Conservation (phyloP, 2,113 vertebrate species). For the Vulpes ferrilata region DNA sequence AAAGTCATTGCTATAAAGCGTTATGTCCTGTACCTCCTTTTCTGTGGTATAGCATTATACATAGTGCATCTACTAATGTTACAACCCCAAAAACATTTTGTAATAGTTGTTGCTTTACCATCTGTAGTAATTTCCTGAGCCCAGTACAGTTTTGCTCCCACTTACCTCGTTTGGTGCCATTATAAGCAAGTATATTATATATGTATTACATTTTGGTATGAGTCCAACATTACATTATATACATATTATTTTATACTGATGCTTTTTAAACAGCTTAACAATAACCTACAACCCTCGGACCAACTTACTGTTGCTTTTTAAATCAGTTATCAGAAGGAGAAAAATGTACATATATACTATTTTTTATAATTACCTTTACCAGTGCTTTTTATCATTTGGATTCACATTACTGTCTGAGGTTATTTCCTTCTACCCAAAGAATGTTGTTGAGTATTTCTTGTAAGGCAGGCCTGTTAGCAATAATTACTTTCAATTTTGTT, state of each 20-base stretch:
- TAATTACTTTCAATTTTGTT: background rate
- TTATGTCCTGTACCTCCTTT: background rate
- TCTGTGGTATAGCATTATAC: background rate
- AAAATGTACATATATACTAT: background rate
- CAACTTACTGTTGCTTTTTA: background rate
- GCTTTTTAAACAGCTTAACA: background rate
- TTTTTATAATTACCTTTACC: background rate
- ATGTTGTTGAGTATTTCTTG: background rate
- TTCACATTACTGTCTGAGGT: background rate
- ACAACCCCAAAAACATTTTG: background rate
- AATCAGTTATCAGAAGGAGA: background rate
- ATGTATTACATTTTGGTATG: background rate
- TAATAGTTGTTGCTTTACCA: background rate
- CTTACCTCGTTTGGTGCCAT: background rate
- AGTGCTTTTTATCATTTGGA: background rate
- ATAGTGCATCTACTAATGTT: background rate
- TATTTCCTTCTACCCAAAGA: background rate
- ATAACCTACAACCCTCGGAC: too few species aligned
- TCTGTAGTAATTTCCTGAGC: background rate
- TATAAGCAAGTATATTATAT: background rate
- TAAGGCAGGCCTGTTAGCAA: background rate
- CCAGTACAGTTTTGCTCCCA: background rate
- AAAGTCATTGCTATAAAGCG: background rate
- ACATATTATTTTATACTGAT: background rate
- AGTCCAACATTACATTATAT: background rate